phyloP scores from a whole-genome alignment of 2,888 invertebrate species.

The Eledona agricola region DNA sequence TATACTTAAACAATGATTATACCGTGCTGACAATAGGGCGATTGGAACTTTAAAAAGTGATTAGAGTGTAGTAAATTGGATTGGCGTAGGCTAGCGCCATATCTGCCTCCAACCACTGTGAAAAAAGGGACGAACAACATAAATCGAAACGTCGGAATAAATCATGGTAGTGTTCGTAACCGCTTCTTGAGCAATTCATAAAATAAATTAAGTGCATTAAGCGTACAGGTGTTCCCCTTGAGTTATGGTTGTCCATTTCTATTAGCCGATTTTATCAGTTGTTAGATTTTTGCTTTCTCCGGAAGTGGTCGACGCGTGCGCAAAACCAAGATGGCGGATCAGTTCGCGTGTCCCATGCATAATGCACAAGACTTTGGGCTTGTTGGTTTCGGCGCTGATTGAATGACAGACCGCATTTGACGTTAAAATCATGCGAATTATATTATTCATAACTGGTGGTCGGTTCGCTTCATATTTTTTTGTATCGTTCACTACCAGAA shows the following conservation, averaged over 20 bases:
- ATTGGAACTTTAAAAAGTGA: no score
- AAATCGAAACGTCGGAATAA: slow-evolving; percentile 34
- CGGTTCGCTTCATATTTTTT: slow-evolving; percentile 11
- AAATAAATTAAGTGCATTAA: slow-evolving; percentile 30
- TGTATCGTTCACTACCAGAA: slow-evolving; percentile 23
- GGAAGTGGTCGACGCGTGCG: slow-evolving; percentile 13
- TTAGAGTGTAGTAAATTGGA: not conserved
- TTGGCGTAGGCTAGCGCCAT: no score
- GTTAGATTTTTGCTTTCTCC: slow-evolving; percentile 32
- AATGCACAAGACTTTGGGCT: slow-evolving; percentile 12
- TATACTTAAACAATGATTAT: no score
- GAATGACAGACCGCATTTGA: slow-evolving; percentile 35
- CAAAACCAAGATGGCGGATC: slow-evolving; percentile 1
- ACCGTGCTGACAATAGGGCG: no score
- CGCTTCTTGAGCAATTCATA: slow-evolving; percentile 30
- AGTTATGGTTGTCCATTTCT: slow-evolving; percentile 33
- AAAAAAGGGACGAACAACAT: no score
- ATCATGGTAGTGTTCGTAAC: slow-evolving; percentile 30
- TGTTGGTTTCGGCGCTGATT: slow-evolving; percentile 30
- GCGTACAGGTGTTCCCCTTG: slow-evolving; percentile 33
- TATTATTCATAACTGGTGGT: slow-evolving; percentile 33
- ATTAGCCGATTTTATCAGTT: slow-evolving; percentile 34
- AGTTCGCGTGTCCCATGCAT: slow-evolving; percentile 21
- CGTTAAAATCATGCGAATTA: slow-evolving; percentile 35
- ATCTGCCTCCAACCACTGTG: no score